These are phyloP conservation scores for Nicator chloris DNA, from an alignment of 2,113 vertebrate species.

Conservation along the genomic window DNA sequence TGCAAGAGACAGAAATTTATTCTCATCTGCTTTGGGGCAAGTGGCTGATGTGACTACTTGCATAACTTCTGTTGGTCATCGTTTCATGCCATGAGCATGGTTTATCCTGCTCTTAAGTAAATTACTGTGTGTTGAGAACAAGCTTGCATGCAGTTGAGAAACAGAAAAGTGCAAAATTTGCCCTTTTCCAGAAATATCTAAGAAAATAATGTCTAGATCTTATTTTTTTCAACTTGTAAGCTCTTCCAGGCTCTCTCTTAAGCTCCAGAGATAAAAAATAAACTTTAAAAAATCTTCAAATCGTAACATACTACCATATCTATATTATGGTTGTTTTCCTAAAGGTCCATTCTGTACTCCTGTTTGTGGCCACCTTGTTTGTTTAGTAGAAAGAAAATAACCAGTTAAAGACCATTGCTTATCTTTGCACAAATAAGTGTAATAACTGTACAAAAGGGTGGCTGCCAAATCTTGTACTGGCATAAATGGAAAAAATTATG, in stretches of 20 bases:
- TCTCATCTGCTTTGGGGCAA: not conserved
- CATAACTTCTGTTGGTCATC: not conserved
- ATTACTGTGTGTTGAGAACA: not conserved
- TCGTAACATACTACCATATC: not conserved
- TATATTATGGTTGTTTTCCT: not conserved
- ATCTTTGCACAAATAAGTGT: not conserved
- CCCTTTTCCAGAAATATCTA: not conserved
- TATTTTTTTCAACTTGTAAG: not conserved
- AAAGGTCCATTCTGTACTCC: not conserved
- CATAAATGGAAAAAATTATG: not conserved
- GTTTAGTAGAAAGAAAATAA: not conserved
- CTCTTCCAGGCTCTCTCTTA: not conserved
- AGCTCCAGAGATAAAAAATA: not conserved
- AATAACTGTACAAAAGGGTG: not conserved
- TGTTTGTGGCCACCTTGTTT: not conserved
- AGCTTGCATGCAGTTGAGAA: not conserved
- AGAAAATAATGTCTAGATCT: not conserved
- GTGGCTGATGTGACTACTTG: not conserved
- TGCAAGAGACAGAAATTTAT: not conserved
- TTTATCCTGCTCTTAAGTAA: not conserved
- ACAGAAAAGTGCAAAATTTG: not conserved
- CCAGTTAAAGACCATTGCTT: fast-evolving
- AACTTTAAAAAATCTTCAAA: not conserved
- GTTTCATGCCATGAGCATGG: not conserved
- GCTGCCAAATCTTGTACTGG: not conserved